Evolutionary conservation across 64 coral and sea anemone species (phyloP).

Genomic region (Montipora foliosa): DNA sequence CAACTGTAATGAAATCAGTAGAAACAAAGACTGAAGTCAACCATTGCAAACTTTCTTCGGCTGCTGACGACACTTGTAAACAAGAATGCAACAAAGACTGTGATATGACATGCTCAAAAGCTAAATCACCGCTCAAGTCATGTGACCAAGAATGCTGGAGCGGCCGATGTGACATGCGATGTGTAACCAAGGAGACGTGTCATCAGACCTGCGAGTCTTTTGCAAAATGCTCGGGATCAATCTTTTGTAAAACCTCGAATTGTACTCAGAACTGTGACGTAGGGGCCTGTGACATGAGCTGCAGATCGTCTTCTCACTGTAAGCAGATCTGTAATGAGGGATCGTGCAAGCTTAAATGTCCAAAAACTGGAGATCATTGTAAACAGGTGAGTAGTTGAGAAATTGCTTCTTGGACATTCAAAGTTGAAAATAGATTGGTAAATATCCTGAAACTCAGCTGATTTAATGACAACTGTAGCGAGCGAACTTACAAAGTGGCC

Average conservation of each 20-base stretch:
- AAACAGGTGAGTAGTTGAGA: neutral
- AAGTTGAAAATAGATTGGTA: no score
- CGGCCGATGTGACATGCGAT: constrained; percentile 3
- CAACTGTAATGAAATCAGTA: neutral
- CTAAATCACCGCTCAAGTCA: neutral
- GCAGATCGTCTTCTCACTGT: neutral
- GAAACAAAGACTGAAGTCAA: neutral
- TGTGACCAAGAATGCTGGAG: constrained; percentile 6
- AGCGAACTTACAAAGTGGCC: no score
- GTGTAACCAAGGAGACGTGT: constrained; percentile 8
- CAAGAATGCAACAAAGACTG: constrained; percentile 26
- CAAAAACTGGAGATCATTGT: constrained; percentile 1
- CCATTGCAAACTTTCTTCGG: neutral
- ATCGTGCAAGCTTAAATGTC: constrained; percentile 26
- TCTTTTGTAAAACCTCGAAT: constrained; percentile 20
- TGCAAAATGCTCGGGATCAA: neutral
- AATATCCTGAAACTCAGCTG: no score
- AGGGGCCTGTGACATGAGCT: constrained; percentile 2
- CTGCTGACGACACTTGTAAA: neutral
- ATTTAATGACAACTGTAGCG: no score
- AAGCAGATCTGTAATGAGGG: constrained; percentile 10
- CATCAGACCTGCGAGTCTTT: neutral
- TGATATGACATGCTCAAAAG: neutral
- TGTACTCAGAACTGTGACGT: constrained; percentile 18
- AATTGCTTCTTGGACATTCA: no score